Base-by-base conservation (phyloP, 30 jellyfish, hydroid and myxozoan species). In the Morbakka virulenta region DNA sequence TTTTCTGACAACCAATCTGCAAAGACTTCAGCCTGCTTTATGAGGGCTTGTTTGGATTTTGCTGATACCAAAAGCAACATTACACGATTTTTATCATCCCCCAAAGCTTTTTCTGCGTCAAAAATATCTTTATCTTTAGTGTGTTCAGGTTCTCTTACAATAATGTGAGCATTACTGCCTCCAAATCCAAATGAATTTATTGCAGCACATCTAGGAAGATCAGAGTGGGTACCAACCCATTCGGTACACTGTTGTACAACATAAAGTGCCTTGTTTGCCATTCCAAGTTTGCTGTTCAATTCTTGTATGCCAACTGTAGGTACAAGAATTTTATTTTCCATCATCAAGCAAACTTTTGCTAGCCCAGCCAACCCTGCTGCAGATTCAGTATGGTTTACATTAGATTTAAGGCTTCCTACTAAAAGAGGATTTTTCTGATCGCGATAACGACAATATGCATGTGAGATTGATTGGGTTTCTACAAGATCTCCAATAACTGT, bases 311-410 rank as follows among this genome's bases (percentile, higher is more conserved):
- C 90, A 30, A 68, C 83, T 3, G 82, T 66, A 3, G 90, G 90
- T 32, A 67, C 90, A 24, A 41, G 22, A 34, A 25, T 26, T 29
- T 35, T 25, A 35, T 79, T 72, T 32, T 66, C 64, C 74, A 79
- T 79, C 90, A 79, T 79, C 30, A 79, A 33, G 68, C 90, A 79
- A 51, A 79, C 90, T 32, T 79, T 79, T 4, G 90, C 90, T 17
- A 79, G 24, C 22, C 90, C 83, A 49, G 88, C 88, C 1, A 62
- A 31, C 0, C 80, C 79, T 2, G 88, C 88, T 1, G 88, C 62
- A 4, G 88, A 77, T 48, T 77, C 88, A 0, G 88, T 77, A 32
- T 77, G 88, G 32, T 67, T 63, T 20, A 77, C 28, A 29, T 77
- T 77, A 14, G 88, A 62, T 21, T 77, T 77, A 2, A 77, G 68